Evolutionary conservation across 2,113 vertebrate genomes (phyloP).

Genomic region (Prietella phreatophila): DNA sequence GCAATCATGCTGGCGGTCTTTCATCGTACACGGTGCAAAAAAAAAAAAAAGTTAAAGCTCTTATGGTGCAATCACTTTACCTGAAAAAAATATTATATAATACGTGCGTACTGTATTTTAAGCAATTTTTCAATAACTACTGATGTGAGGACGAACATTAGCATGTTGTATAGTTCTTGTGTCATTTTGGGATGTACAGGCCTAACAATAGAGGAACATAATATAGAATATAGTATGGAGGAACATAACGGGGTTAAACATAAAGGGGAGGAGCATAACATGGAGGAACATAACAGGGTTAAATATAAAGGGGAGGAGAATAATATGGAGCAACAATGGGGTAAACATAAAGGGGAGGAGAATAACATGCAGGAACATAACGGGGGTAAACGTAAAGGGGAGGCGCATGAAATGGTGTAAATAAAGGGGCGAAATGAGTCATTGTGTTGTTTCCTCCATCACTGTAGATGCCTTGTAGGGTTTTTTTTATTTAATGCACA

Average conservation of each 20-base stretch:
- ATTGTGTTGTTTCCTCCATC: background rate
- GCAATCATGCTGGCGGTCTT: slow-evolving; percentile 40
- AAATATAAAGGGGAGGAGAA: no score
- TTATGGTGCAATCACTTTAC: no score
- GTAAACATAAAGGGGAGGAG: background rate
- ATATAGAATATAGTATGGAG: background rate
- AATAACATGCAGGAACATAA: background rate
- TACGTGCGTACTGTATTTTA: background rate
- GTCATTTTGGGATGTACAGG: background rate
- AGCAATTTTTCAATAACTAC: background rate
- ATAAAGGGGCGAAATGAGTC: background rate
- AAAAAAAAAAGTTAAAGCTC: no score
- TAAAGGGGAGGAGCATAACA: no score
- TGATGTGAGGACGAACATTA: background rate
- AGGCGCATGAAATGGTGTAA: background rate
- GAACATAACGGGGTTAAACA: background rate
- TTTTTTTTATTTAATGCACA: no score
- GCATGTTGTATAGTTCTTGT: background rate
- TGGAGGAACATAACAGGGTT: no score
- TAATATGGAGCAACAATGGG: no score
- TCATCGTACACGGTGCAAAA: slow-evolving; percentile 17
- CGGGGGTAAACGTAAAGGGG: background rate
- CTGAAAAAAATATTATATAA: background rate
- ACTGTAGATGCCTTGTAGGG: background rate
- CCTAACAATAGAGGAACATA: background rate